Evolutionary conservation across 2,888 invertebrate genomes (phyloP).

Genomic region (Tholera decimalis): DNA sequence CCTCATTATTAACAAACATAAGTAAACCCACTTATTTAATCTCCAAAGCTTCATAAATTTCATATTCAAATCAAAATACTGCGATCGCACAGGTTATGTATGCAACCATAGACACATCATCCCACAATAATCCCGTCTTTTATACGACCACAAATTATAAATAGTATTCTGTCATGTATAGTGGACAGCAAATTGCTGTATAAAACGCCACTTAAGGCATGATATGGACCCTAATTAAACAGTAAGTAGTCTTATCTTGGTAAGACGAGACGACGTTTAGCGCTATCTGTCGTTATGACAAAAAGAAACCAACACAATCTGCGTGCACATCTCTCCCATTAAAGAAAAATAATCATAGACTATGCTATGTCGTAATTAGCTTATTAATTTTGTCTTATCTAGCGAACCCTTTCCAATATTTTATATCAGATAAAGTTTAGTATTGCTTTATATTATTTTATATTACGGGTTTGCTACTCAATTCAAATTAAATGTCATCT

Average conservation of each 20-base stretch:
- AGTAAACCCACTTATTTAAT: constrained; percentile 17
- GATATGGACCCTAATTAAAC: constrained; percentile 58
- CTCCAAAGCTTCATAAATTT: constrained; percentile 34
- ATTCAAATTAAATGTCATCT: constrained; percentile 13
- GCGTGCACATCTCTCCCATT: constrained; percentile 44
- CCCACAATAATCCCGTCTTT: constrained; percentile 50
- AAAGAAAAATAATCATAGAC: constrained; percentile 48
- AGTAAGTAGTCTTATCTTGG: constrained; percentile 57
- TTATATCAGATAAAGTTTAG: constrained; percentile 33
- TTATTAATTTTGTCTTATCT: constrained; percentile 49
- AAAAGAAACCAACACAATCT: constrained; percentile 51
- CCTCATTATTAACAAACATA: constrained; percentile 6
- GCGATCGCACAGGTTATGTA: constrained; percentile 35
- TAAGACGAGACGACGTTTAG: constrained; percentile 39
- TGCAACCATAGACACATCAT: constrained; percentile 49
- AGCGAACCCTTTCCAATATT: constrained; percentile 40
- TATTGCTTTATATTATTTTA: constrained; percentile 22
- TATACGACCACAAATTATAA: constrained; percentile 55
- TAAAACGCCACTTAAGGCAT: constrained; percentile 49
- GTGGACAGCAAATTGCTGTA: constrained; percentile 53
- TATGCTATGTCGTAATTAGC: constrained; percentile 40
- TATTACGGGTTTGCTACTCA: constrained; percentile 12
- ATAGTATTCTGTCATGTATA: constrained; percentile 53
- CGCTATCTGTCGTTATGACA: constrained; percentile 43
- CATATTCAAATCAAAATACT: constrained; percentile 47